These are phyloP conservation scores for Unio delphinus DNA, from an alignment of 2,888 invertebrate species.

Conservation along the genomic window DNA sequence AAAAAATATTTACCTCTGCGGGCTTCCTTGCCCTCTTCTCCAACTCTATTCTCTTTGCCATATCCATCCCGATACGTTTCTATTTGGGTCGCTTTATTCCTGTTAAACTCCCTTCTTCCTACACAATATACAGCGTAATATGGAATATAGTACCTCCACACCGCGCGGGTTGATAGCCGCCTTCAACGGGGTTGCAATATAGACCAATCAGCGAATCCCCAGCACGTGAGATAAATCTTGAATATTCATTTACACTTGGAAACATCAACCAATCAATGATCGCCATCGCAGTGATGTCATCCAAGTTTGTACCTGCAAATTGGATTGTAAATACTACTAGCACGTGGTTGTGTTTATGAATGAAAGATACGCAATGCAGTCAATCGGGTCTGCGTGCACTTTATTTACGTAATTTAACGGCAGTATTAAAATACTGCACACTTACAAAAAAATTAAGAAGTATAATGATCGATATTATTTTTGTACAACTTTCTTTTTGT, in stretches of 20 bases:
- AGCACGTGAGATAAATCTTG: slow-evolving; percentile 48
- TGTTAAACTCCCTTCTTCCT: slow-evolving; percentile 3
- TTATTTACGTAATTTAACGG: neutral
- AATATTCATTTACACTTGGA: slow-evolving; percentile 50
- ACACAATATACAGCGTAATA: slow-evolving; percentile 9
- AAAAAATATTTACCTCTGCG: slow-evolving; percentile 80
- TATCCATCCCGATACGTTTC: slow-evolving; percentile 38
- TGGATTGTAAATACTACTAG: slow-evolving; percentile 23
- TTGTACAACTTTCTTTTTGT: no score
- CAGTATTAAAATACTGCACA: neutral
- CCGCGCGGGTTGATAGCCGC: slow-evolving; percentile 60
- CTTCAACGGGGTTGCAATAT: slow-evolving; percentile 43
- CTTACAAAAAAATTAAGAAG: neutral
- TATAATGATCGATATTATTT: neutral
- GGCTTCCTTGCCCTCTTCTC: slow-evolving; percentile 93
- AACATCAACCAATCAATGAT: slow-evolving; percentile 29
- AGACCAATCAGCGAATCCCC: slow-evolving; percentile 48
- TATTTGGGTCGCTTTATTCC: neutral
- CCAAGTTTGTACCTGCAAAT: slow-evolving; percentile 32
- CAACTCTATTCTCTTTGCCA: slow-evolving; percentile 83
- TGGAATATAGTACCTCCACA: slow-evolving; percentile 22
- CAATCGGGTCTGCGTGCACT: neutral
- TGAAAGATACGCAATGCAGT: slow-evolving; percentile 5
- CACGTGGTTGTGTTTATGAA: slow-evolving; percentile 34
- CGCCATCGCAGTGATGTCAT: slow-evolving; percentile 21